These are phyloP conservation scores for Phenacoccus solenopsis DNA, from an alignment of 1,140 invertebrate genomes.

Conservation along the genomic window DNA sequence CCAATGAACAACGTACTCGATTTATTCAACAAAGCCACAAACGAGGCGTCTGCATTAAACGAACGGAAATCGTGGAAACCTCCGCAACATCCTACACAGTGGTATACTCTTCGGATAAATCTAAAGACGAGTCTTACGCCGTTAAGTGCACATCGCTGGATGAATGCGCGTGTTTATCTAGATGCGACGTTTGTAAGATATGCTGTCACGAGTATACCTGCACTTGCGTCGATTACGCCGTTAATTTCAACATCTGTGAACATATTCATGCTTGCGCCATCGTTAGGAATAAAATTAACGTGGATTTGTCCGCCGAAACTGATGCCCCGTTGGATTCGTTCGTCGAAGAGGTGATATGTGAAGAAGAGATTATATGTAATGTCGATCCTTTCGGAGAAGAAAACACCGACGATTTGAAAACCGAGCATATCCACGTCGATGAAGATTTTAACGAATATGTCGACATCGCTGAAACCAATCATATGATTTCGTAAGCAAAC, in stretches of 20 bases:
- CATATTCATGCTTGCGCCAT: slow-evolving; percentile 3
- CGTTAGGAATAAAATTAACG: background rate
- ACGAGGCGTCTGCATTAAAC: slow-evolving; percentile 6
- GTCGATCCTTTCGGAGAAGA: background rate
- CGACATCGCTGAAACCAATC: too few relatives aligned
- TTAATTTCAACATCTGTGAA: background rate
- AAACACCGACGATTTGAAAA: background rate
- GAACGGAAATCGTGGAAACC: background rate
- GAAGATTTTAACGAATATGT: background rate
- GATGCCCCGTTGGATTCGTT: background rate
- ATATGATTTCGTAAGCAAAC: too few relatives aligned
- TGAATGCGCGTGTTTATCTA: background rate
- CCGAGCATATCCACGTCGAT: background rate
- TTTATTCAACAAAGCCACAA: background rate
- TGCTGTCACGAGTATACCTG: slow-evolving; percentile 4
- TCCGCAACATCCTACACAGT: background rate
- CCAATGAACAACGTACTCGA: background rate
- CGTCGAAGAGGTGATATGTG: slow-evolving; percentile 3
- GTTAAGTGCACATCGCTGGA: background rate
- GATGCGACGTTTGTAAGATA: background rate
- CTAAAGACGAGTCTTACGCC: background rate
- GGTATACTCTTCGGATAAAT: background rate
- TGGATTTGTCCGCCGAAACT: background rate
- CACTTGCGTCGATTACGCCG: background rate
- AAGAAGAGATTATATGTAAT: slow-evolving; percentile 9